Percentiles rank a stretch among this genome's conserved stretches.
Evolutionary conservation across 2,797 vertebrate species (phyloP).

Genomic region (Melopsittacus undulatus): DNA sequence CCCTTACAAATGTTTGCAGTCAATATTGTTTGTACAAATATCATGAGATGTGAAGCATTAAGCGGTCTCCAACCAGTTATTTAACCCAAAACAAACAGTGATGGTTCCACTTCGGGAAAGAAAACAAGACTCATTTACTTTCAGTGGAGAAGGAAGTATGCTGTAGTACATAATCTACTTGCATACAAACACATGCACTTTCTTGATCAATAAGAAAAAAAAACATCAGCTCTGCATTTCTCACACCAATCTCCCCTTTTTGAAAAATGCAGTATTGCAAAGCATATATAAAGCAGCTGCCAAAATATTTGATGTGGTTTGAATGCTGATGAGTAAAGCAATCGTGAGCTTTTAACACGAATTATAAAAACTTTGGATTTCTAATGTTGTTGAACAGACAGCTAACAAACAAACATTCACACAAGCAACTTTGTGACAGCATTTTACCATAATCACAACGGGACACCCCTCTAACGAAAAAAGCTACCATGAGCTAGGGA

Average conservation of each 20-base stretch:
- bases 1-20: not conserved
- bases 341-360: slow-evolving; percentile 19
- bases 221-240: not conserved
- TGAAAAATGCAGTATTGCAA: slow-evolving; percentile 31
- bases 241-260: not conserved
- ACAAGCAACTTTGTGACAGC: not conserved
- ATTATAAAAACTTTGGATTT: slow-evolving; percentile 24
- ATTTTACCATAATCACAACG: slow-evolving; percentile 18
- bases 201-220: slow-evolving; percentile 13
- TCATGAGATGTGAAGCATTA: not conserved
- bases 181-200: slow-evolving; percentile 28
- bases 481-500: not conserved
- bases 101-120: not conserved
- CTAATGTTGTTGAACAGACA: not conserved
- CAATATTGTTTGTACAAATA: not conserved
- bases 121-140: not conserved
- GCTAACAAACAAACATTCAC: not conserved
- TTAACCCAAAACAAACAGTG: not conserved
- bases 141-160: not conserved
- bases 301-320: slow-evolving; percentile 29
- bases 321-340: not conserved
- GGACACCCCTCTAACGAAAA: not conserved
- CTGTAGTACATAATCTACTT: slow-evolving; percentile 1
- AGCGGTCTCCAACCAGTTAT: not conserved
- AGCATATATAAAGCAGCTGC: slow-evolving; percentile 7